A percentile compares a stretch with the other conserved stretches of the same genome.
phyloP scores from a whole-genome alignment of 1,140 invertebrate species.

The Rhyacophila brunnea region DNA sequence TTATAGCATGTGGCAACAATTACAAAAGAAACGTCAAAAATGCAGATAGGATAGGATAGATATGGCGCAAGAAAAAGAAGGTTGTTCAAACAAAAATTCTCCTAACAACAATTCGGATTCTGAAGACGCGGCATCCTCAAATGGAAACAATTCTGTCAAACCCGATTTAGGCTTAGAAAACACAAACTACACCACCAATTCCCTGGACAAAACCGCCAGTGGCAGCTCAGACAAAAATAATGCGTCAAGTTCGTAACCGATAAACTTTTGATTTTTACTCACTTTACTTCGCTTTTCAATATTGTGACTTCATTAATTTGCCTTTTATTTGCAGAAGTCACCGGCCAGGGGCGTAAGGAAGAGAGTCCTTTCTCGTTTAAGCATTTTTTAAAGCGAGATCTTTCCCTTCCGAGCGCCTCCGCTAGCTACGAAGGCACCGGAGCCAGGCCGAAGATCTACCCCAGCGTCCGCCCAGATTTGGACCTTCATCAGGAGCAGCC shows the following conservation, averaged over 20 bases:
- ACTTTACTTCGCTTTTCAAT: background rate
- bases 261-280: conserved; percentile 33
- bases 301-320: background rate
- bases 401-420: conserved; percentile 47
- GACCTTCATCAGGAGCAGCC: conserved; percentile 12
- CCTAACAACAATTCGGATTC: conserved; percentile 47
- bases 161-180: conserved; percentile 50
- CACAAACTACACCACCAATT: conserved; percentile 42
- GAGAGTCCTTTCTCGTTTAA: conserved; percentile 80
- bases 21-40: conserved; percentile 22
- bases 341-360: conserved; percentile 56
- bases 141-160: conserved; percentile 44
- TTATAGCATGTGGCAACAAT: conserved; percentile 9
- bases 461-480: conserved; percentile 18
- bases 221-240: conserved; percentile 39
- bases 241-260: conserved; percentile 47
- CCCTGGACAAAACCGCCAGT: conserved; percentile 2
- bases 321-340: conserved; percentile 41
- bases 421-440: conserved; percentile 53
- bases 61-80: conserved; percentile 55
- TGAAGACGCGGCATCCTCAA: conserved; percentile 41
- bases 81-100: conserved; percentile 52
- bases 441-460: conserved; percentile 51
- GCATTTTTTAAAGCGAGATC: conserved; percentile 68
- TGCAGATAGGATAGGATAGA: conserved; percentile 16